Evolutionary conservation across 2,113 vertebrate species (phyloP).

Genomic region (Pelmatolapia mariae): DNA sequence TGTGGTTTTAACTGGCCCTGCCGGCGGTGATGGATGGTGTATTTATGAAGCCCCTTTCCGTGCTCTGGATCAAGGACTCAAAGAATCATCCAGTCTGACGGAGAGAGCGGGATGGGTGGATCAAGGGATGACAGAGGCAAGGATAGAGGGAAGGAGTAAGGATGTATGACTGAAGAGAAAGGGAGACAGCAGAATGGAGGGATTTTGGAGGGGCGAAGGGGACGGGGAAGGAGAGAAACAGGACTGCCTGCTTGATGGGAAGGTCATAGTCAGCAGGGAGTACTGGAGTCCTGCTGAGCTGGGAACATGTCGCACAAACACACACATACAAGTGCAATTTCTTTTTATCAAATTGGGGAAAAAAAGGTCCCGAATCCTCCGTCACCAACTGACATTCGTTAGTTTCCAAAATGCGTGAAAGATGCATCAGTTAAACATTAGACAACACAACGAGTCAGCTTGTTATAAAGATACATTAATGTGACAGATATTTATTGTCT

Average conservation of each 20-base stretch:
- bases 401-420: not conserved
- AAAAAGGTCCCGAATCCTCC: not conserved
- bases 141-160: not conserved
- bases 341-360: not conserved
- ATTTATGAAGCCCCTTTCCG: slow-evolving; percentile 38
- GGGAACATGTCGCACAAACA: not conserved
- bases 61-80: slow-evolving; percentile 37
- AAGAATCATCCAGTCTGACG: slow-evolving; percentile 23
- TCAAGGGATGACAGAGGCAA: slow-evolving; percentile 19
- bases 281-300: slow-evolving; percentile 24
- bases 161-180: not conserved
- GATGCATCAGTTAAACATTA: not conserved
- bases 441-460: not conserved
- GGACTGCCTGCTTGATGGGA: slow-evolving; percentile 30
- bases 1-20: slow-evolving; percentile 6
- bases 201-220: not conserved
- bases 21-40: slow-evolving; percentile 44
- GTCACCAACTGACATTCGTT: not conserved
- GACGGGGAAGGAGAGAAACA: not conserved
- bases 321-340: not conserved
- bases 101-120: slow-evolving; percentile 4
- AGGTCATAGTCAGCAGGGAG: slow-evolving; percentile 52
- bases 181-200: not conserved
- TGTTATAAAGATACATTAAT: not conserved
- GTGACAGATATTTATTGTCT: slow-evolving; percentile 12